Conservation (phyloP, 2,888 invertebrate species). For the Drosophila helvetica region DNA sequence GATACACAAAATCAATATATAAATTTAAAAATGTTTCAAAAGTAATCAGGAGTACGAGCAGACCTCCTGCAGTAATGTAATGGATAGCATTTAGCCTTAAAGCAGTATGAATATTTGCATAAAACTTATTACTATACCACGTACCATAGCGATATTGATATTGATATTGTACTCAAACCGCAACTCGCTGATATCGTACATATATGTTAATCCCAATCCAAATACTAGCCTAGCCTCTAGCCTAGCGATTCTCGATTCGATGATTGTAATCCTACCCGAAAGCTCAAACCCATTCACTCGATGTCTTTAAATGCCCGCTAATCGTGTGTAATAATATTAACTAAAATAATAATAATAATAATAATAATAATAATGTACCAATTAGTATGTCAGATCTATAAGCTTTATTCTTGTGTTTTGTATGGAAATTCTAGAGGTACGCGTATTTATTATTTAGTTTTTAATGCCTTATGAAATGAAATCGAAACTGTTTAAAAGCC, state of each 20-base stretch:
- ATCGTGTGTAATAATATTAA: not conserved
- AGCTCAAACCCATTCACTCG: conserved; percentile 64
- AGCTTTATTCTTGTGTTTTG: conserved; percentile 69
- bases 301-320: conserved; percentile 60
- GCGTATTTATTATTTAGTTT: conserved; percentile 77
- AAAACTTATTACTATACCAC: conserved; percentile 42
- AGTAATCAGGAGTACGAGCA: conserved; percentile 28
- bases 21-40: conserved; percentile 52
- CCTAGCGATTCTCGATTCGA: conserved; percentile 16
- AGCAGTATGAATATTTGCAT: conserved; percentile 60
- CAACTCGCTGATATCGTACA: conserved; percentile 59
- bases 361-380: conserved; percentile 35
- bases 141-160: conserved; percentile 49
- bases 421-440: conserved; percentile 48
- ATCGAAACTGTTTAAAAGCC: conserved; percentile 22
- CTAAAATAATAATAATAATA: not conserved
- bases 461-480: conserved; percentile 45
- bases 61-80: conserved; percentile 39
- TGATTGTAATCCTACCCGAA: conserved; percentile 5
- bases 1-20: conserved; percentile 1
- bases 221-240: conserved; percentile 27
- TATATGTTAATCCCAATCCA: conserved; percentile 40
- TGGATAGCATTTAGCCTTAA: conserved; percentile 72
- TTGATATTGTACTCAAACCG: conserved; percentile 59
- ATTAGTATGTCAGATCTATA: conserved; percentile 47